Evolutionary conservation across 2,888 invertebrate species (phyloP).

Genomic region (Idaea straminata): DNA sequence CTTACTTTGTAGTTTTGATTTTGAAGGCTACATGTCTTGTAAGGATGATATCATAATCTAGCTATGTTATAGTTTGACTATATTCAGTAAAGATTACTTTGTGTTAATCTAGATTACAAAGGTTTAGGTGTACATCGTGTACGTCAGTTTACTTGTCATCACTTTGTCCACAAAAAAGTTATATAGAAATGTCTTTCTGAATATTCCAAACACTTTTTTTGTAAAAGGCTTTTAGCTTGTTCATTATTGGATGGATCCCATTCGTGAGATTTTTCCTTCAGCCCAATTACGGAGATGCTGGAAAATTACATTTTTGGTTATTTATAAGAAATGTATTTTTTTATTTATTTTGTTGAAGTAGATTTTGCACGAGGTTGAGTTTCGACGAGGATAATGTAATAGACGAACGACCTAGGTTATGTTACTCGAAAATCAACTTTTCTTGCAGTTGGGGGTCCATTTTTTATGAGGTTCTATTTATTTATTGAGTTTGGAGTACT

Average conservation of each 20-base stretch:
- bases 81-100: background rate
- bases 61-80: too few relatives aligned
- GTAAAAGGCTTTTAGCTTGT: conserved; percentile 40
- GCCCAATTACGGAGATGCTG: conserved; percentile 62
- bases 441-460: too few relatives aligned
- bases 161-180: background rate
- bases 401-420: too few relatives aligned
- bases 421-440: too few relatives aligned
- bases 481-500: too few relatives aligned
- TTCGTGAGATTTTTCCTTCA: conserved; percentile 63
- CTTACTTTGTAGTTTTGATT: conserved; percentile 33
- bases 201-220: background rate
- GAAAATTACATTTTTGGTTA: background rate
- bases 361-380: conserved; percentile 14
- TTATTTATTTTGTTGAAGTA: background rate
- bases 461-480: too few relatives aligned
- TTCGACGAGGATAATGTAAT: too few relatives aligned
- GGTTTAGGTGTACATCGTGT: background rate
- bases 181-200: background rate
- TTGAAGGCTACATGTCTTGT: background rate
- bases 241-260: conserved; percentile 68
- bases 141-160: background rate
- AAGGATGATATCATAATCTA: background rate
- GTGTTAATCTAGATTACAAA: background rate
- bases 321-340: background rate